These are phyloP conservation scores for Catagonus wagneri DNA, from an alignment of 2,113 vertebrate genomes.

Conservation along the genomic window DNA sequence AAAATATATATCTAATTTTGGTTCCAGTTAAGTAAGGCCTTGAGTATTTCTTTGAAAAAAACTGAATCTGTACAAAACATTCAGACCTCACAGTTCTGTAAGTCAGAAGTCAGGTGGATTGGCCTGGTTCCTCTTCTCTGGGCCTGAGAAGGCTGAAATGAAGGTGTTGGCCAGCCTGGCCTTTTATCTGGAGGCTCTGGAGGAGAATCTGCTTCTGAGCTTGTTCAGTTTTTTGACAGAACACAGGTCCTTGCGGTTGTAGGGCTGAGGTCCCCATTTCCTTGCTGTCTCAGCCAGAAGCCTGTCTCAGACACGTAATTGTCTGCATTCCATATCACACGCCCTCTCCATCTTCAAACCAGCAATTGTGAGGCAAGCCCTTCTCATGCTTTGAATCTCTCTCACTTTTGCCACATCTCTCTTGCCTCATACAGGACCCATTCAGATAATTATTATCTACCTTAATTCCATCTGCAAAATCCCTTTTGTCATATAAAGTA, in stretches of 20 bases:
- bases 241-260: neutral
- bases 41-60: conserved; percentile 35
- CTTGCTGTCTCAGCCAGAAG: neutral
- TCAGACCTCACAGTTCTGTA: neutral
- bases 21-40: neutral
- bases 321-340: neutral
- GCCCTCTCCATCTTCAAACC: neutral
- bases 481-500: neutral
- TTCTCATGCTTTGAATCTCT: neutral
- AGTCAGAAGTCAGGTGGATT: neutral
- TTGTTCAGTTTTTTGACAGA: neutral
- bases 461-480: neutral
- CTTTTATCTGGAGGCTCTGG: neutral
- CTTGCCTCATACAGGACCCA: neutral
- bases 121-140: neutral
- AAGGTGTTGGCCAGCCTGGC: neutral
- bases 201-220: neutral
- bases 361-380: neutral
- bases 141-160: neutral
- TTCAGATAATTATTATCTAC: neutral
- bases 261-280: neutral
- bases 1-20: neutral
- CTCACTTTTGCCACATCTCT: neutral
- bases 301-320: neutral
- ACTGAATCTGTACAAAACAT: neutral